Evolutionary conservation across 1,140 invertebrate genomes (phyloP).

Genomic region (Conus betulinus): DNA sequence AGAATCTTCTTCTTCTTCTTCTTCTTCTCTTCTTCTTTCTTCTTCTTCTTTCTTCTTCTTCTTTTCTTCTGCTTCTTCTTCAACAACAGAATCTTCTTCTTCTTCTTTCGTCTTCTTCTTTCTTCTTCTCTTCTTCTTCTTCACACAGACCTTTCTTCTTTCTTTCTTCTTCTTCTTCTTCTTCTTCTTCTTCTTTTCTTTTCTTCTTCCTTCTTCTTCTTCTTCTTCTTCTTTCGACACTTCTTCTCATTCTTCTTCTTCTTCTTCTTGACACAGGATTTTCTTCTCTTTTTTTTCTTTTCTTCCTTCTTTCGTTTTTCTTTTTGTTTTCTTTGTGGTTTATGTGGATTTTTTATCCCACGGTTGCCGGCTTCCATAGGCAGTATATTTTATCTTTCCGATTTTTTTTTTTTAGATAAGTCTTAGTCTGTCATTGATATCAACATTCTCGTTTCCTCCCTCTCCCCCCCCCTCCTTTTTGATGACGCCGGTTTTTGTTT

Average conservation of each 20-base stretch:
- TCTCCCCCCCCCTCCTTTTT: not conserved
- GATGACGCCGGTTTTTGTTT: no score
- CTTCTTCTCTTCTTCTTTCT: not conserved
- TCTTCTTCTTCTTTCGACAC: no score
- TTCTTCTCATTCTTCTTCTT: not conserved
- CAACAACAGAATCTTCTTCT: not conserved
- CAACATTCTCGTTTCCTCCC: no score
- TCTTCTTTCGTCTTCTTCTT: not conserved
- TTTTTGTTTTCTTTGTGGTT: not conserved
- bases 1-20: not conserved
- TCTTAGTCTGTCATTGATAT: not conserved
- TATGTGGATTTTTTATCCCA: not conserved
- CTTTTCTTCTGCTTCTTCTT: not conserved
- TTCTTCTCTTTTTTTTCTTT: not conserved
- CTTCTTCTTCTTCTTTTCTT: not conserved
- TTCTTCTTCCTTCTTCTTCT: not conserved
- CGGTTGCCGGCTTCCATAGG: not conserved
- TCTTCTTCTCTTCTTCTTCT: not conserved
- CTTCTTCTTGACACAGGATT: not conserved
- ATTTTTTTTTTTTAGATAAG: not conserved
- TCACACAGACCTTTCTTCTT: not conserved
- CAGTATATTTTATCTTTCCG: not conserved
- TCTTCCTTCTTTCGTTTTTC: not conserved
- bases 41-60: not conserved
- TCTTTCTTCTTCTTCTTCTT: not conserved